Base-by-base conservation (phyloP, 2,888 invertebrate species). In the Agapetus fuscipes region DNA sequence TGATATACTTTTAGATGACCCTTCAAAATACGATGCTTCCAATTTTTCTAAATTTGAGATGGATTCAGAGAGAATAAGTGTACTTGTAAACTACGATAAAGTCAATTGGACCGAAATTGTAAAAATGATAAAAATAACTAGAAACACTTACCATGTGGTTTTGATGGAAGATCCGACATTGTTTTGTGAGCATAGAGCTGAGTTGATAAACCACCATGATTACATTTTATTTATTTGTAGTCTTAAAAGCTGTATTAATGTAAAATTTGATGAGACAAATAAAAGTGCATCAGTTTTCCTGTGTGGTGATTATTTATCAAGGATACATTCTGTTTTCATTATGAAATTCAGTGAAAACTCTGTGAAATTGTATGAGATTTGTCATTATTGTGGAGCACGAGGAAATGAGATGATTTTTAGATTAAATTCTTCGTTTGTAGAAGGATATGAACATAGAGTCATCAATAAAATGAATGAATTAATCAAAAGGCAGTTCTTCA, bases 371-470 rank as follows among this genome's bases (percentile, higher is more conserved):
- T 41, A 37, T 32, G 35, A 39, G 11, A 37, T 44, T n/a, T 47
- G 47, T 36, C 41, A 13, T 30, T 47, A 39, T 24, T 47, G 47
- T 14, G 44, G 44, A 2, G 13, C 12, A 15, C 14, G 28, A 9
- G 38, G 35, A 9, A 14, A 30, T 26, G 39, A 42, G 25, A 24
- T 47, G 13, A 37, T 13, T 2, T 20, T 30, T 14, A 14, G 26
- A 9, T 2, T 15, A 15, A 15, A 36, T 11, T 11, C 5, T 20
- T 6, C n/a, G n/a, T n/a, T n/a, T n/a, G n/a, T n/a, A n/a, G n/a
- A n/a, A n/a, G n/a, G n/a, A n/a, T n/a, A n/a, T n/a, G n/a, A n/a
- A n/a, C n/a, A n/a, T n/a, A n/a, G n/a, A n/a, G n/a, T n/a, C n/a
- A n/a, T n/a, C n/a, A n/a, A n/a, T n/a, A n/a, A n/a, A n/a, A n/a